Conservation (phyloP, 2,888 invertebrate genomes). For the Ceriagrion tenellum region DNA sequence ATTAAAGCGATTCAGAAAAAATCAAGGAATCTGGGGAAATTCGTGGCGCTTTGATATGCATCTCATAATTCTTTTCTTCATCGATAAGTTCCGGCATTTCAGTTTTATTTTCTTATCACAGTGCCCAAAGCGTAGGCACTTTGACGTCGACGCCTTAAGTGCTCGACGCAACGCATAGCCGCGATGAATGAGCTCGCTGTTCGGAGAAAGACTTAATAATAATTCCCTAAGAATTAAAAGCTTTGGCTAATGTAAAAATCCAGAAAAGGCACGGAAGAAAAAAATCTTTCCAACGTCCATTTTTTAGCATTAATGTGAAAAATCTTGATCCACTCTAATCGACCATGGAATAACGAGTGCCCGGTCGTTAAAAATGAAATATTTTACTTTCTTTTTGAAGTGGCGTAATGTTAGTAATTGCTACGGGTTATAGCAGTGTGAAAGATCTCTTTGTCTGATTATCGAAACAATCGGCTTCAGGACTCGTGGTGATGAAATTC, state of each 20-base stretch:
- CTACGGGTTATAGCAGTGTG: too few relatives aligned
- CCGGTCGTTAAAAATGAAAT: too few relatives aligned
- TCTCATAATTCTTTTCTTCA: neutral
- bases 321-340: too few relatives aligned
- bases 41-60: neutral
- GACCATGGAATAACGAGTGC: too few relatives aligned
- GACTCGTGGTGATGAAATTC: too few relatives aligned
- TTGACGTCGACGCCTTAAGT: neutral
- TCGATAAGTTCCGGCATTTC: neutral
- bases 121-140: too few relatives aligned
- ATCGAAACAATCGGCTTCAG: too few relatives aligned
- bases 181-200: neutral
- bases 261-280: neutral
- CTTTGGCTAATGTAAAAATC: neutral
- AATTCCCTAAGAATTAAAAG: neutral
- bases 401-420: too few relatives aligned
- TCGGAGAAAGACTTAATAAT: neutral
- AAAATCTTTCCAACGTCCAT: too few relatives aligned
- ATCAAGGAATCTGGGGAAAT: neutral
- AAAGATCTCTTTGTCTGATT: too few relatives aligned
- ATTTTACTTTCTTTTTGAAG: too few relatives aligned
- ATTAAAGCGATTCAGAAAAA: neutral
- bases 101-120: neutral
- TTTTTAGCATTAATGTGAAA: too few relatives aligned
- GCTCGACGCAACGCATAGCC: neutral